These are phyloP conservation scores for Magallana gigas DNA, from an alignment of 1,140 invertebrate genomes.

Conservation along the genomic window DNA sequence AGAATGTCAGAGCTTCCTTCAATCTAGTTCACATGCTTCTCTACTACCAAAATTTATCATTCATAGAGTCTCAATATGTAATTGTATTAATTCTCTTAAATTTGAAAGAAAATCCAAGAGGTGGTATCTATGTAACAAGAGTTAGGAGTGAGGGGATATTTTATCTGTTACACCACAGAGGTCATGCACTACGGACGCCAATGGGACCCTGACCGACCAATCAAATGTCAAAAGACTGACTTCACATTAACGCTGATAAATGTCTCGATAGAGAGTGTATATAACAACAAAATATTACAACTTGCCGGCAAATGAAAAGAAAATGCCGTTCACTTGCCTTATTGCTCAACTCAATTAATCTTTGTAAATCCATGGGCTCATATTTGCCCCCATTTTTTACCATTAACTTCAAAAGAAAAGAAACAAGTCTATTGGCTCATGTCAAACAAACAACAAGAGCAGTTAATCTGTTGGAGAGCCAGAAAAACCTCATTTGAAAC, in stretches of 20 bases:
- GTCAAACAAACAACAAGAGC: slow-evolving; percentile 7
- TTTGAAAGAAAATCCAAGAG: not conserved
- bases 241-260: slow-evolving; percentile 4
- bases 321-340: slow-evolving; percentile 20
- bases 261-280: slow-evolving; percentile 17
- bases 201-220: not conserved
- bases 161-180: not conserved
- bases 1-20: not conserved
- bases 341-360: slow-evolving; percentile 38
- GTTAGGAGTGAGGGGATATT: not conserved
- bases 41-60: not conserved
- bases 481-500: slow-evolving; percentile 29
- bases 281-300: slow-evolving; percentile 28
- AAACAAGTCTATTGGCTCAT: slow-evolving; percentile 31
- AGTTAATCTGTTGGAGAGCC: slow-evolving; percentile 7
- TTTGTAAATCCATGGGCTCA: slow-evolving; percentile 35
- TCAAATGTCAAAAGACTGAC: not conserved
- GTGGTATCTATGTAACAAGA: not conserved
- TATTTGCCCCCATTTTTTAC: slow-evolving; percentile 36
- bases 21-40: not conserved
- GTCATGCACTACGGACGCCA: slow-evolving; percentile 14
- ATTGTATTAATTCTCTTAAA: not conserved
- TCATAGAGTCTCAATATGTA: not conserved
- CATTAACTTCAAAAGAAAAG: slow-evolving; percentile 38
- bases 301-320: slow-evolving; percentile 30